Base-by-base conservation (phyloP, 2,888 invertebrate species). In the Eubasilissa splendida region DNA sequence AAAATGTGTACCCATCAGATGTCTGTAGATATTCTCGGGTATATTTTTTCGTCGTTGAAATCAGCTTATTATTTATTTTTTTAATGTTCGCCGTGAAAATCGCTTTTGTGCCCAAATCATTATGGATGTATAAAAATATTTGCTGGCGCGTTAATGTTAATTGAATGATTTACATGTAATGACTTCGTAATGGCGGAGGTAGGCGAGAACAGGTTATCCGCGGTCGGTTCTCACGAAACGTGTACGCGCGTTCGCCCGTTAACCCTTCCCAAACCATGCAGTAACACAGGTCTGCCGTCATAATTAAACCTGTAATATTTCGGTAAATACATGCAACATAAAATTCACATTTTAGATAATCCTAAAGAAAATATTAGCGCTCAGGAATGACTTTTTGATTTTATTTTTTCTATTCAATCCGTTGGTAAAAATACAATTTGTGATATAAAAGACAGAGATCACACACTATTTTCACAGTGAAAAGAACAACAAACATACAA, bases 131-230 rank as follows among this genome's bases (percentile, higher is more conserved):
- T 68, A 68, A 68, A 68, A 68, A 68, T 68, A 68, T 68, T 50
- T 68, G 68, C 42, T 50, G 50, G 68, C 68, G 68, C 68, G 68
- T 68, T 68, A 68, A 68, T 50, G 68, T 68, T 68, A 68, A 68
- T 68, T 68, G 68, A 68, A 68, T 68, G 68, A 68, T 68, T 68
- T 68, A 68, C 68, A 52, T 68, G 42, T 68, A 68, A 68, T 68
- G 68, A 68, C 52, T 68, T 12, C 12, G 68, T 52, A 68, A 50
- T 68, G n/a, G 50, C 68, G 33, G 42, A 63, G 63, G 33, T 50
- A 50, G 68, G 14, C 50, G n/a, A 68, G 68, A 68, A 68, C 50
- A 68, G 68, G 50, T 68, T 68, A 14, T 42, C n/a, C 54, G 54
- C 50, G 50, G 52, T 50, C 68, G 68, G 68, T 68, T 76, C 63